Base-by-base conservation (phyloP, 2,888 invertebrate species). In the Punctoribates punctum region DNA sequence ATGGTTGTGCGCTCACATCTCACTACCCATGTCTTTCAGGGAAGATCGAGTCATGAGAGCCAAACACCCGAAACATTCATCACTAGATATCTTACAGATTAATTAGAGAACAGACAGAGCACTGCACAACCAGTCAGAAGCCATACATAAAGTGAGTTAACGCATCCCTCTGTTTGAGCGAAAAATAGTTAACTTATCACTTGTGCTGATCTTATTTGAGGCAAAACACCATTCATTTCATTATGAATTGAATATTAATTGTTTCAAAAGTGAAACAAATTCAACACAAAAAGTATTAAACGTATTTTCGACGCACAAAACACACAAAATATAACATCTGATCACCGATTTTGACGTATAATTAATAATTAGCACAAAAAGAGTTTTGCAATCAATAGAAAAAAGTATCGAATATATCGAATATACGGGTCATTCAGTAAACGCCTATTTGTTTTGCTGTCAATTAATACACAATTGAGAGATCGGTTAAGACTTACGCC, bases 11-110 rank as follows among this genome's bases (percentile, higher is more conserved):
- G 86, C 85, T 85, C 86, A 86, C 94, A 94, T 94, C 94, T 95
- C 95, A 91, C 93, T 94, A 95, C 94, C 91, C 93, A 92, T 92
- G 95, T 95, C 94, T 95, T 94, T 94, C 94, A 94, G 85, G 86
- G 60, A 27, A 60, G 23, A 60, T 60, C 25, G 60, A 42, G 42
- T 42, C 42, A 42, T 42, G 42, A 42, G 42, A 60, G 27, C 60
- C 25, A 25, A 60, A 60, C 60, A 25, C 60, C 27, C n/a, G 27
- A 60, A n/a, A 27, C 60, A 65, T 65, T 65, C 38, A 29, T 60
- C 60, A 60, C 60, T 60, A 60, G 25, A 60, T 60, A 17, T 60
- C 27, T 20, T 27, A 25, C 29, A 25, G 60, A 60, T 60, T 60
- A 60, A 60, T 60, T 60, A 60, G 27, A 60, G 29, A 60, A 23